phyloP scores from a whole-genome alignment of 2,113 vertebrate species.

The Pachypanchax playfairii region DNA sequence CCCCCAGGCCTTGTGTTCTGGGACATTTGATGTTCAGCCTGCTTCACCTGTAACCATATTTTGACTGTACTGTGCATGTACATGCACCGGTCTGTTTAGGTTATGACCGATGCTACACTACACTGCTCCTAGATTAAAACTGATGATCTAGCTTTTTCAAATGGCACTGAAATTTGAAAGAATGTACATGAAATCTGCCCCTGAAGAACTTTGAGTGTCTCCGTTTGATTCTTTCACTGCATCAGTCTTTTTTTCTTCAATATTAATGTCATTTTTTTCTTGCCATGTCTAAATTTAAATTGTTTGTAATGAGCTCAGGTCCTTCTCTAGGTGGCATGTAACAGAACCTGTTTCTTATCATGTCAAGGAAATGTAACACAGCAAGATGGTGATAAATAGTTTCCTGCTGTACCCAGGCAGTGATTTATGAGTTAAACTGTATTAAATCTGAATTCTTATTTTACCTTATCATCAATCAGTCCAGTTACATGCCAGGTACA shows the following conservation, averaged over 20 bases:
- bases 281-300: not conserved
- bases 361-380: conserved; percentile 5
- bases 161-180: not conserved
- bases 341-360: not conserved
- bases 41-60: not conserved
- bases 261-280: not conserved
- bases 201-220: not conserved
- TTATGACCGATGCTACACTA: not conserved
- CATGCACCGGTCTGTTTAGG: not conserved
- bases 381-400: conserved; percentile 7
- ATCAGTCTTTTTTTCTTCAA: not conserved
- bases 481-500: conserved; percentile 30
- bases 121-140: not conserved
- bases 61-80: not conserved
- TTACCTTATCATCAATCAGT: conserved; percentile 14
- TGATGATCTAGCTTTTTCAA: conserved; percentile 1
- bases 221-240: conserved; percentile 1
- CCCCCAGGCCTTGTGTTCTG: not conserved
- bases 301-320: not conserved
- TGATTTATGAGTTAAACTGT: conserved; percentile 20
- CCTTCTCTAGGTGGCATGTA: conserved; percentile 3
- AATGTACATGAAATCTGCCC: not conserved
- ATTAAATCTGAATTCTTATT: conserved; percentile 5
- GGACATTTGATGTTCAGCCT: not conserved
- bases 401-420: conserved; percentile 3